A percentile compares a stretch with the other conserved stretches of the same genome.
These are phyloP conservation scores for Latheticus oryzae DNA, from an alignment of 2,888 invertebrate species.

Conservation along the genomic window DNA sequence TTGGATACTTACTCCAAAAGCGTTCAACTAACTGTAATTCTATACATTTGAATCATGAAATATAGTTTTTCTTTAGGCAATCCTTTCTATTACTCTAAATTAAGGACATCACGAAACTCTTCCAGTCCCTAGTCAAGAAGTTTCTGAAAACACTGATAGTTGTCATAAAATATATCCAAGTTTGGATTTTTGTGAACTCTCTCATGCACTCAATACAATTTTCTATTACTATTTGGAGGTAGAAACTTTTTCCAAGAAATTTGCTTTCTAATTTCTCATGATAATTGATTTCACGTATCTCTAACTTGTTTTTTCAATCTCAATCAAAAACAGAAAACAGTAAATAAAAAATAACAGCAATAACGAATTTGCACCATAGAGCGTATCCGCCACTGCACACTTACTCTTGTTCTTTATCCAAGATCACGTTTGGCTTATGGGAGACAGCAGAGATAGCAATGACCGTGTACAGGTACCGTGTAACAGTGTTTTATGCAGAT, in stretches of 20 bases:
- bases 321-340: too few species aligned
- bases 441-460: conserved; percentile 32
- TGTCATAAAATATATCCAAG: conserved; percentile 1
- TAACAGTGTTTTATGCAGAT: conserved; percentile 37
- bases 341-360: too few species aligned
- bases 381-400: too few species aligned
- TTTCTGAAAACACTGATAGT: not conserved
- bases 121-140: too few species aligned
- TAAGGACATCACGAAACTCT: conserved; percentile 3
- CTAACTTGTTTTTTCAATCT: too few species aligned
- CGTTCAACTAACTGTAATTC: conserved; percentile 4
- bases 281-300: too few species aligned
- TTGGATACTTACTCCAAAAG: conserved; percentile 9
- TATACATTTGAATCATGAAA: not conserved
- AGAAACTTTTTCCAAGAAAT: too few species aligned
- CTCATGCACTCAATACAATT: too few species aligned
- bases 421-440: conserved; percentile 27
- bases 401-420: conserved; percentile 31
- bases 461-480: conserved; percentile 32
- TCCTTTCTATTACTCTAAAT: not conserved
- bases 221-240: too few species aligned
- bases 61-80: not conserved
- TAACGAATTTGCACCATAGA: too few species aligned
- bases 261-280: too few species aligned
- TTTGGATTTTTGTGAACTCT: too few species aligned